Base-by-base conservation (phyloP, 2,113 vertebrate genomes). In the Brienomyrus brachyistius region DNA sequence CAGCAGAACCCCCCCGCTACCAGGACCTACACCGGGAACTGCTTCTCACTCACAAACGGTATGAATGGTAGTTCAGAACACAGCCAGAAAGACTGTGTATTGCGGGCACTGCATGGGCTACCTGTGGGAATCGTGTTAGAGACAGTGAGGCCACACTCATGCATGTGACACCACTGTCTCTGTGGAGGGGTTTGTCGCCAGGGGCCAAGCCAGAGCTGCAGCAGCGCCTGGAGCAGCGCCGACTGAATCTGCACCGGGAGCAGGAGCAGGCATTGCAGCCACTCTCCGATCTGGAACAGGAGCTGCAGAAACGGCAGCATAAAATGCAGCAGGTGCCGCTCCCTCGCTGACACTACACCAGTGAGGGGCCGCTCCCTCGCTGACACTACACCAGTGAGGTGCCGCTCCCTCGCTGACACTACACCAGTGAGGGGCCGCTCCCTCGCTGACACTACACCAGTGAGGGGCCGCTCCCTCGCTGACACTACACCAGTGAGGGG, bases 1-100 rank as follows among this genome's bases (percentile, higher is more conserved):
- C 93, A 0, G 11, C 17, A n/a, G 96, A 96, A 45, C 90, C 90
- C 1, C 91, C 90, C 1, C 95, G 91, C 87, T 94, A 95, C 89
- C 92, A 92, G 88, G 94, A 96, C 88, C 93, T 97, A 88, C 96
- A 97, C 90, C 91, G 93, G 7, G 96, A 97, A 91, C 95, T 97
- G 89, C 90, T 96, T 83, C 95, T 97, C 86, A 95, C 93, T 90
- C 95, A 96, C 88, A 97, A 95, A 92, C 95, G 95, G 96, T 96
- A 92, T 85, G 7, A 11, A 43, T n/a, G 40, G 51, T 1, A 3
- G 21, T 1, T 35, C 21, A 9, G 45, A 54, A 47, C 70, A 31
- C 54, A 21, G 5, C 19, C 54, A 56, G 19, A 56, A 21, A 54
- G 48, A 21, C 27, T 52, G 13, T 31, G 2, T 21, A 17, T n/a